A percentile compares a stretch with the other conserved stretches of the same genome.
These are phyloP conservation scores for Ericerus pela DNA, from an alignment of 1,140 invertebrate species.

Conservation along the genomic window DNA sequence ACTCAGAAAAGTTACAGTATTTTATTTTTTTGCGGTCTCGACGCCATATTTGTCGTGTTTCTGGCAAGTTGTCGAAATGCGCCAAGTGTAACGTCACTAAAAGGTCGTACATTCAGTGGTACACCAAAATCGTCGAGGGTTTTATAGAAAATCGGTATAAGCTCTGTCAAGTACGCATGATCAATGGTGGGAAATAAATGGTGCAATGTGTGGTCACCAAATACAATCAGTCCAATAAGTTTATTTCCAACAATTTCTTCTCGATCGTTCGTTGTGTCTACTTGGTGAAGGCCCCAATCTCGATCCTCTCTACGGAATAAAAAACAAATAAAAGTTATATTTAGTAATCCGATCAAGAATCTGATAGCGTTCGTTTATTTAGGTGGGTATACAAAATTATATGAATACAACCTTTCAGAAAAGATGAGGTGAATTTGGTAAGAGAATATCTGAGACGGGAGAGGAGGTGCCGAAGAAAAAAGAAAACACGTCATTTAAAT, in stretches of 20 bases:
- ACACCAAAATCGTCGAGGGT: slow-evolving; percentile 53
- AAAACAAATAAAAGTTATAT: slow-evolving; percentile 17
- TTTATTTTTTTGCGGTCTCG: not conserved
- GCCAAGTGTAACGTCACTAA: slow-evolving; percentile 45
- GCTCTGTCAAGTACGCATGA: slow-evolving; percentile 42
- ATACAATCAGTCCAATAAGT: slow-evolving; percentile 50
- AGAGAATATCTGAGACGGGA: too few relatives aligned
- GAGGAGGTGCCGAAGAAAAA: too few relatives aligned
- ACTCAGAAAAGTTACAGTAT: too few relatives aligned
- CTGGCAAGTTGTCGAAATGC: slow-evolving; percentile 50
- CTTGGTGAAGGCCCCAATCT: slow-evolving; percentile 64
- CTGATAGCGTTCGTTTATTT: too few relatives aligned
- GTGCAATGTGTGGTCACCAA: slow-evolving; percentile 62
- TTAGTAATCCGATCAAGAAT: not conserved
- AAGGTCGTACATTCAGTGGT: slow-evolving; percentile 36
- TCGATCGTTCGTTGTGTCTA: slow-evolving; percentile 58
- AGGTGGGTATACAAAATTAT: too few relatives aligned
- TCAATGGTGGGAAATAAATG: slow-evolving; percentile 70
- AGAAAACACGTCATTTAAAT: too few relatives aligned
- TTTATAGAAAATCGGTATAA: slow-evolving; percentile 46
- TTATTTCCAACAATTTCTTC: slow-evolving; percentile 49
- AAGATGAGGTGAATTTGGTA: too few relatives aligned
- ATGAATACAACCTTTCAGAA: too few relatives aligned
- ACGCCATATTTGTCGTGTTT: slow-evolving; percentile 4
- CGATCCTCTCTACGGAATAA: slow-evolving; percentile 34